Evolutionary conservation across 2,888 invertebrate genomes (phyloP), one percentile per base, ranked within the genome.

Genomic region (Lissocephala sabroskyi): DNA sequence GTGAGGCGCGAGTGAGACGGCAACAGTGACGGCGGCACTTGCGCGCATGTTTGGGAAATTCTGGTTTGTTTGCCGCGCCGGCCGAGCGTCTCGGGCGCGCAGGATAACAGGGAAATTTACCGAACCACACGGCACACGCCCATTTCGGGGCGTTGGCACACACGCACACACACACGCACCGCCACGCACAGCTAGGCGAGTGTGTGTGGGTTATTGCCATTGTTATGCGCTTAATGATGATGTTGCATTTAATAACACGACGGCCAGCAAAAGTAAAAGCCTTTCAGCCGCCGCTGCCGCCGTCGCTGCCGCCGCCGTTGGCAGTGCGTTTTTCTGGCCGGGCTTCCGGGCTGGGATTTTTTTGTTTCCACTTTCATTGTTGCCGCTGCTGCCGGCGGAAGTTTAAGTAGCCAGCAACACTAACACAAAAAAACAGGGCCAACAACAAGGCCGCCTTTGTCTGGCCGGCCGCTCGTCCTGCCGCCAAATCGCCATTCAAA

Each of bases 211-310:
- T 49, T 56, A 52, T 54, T 52, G 47, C 68, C 66, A 74, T 74
- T 74, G 68, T 74, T 70, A 70, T 58, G 70, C 64, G 57, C 64
- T 70, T 74, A 70, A 70, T 74, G 70, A 70, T 70, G 68, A 70
- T 70, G 74, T 70, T 70, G 74, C 70, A 65, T 73, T 67, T 63
- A 67, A 67, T 68, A 73, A 65, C 45, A 58, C 6, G n/a, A 13
- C 18, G 11, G 32, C 47, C 51, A 52, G 18, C 36, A 51, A 49
- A 52, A 48, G 63, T 54, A 65, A 67, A 64, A 61, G 54, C 51
- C 66, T 66, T 63, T 62, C 59, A 53, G 32, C n/a, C 47, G 50
- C 41, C 44, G 49, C 32, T 49, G 46, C 49, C 61, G 52, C 44
- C 42, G 51, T 45, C 49, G 41, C 49, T 45, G 45, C 49, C 41